Percentiles rank a stretch among this genome's conserved stretches.
Conservation (phyloP, 2,797 vertebrate species). For the Bradypus variegatus region DNA sequence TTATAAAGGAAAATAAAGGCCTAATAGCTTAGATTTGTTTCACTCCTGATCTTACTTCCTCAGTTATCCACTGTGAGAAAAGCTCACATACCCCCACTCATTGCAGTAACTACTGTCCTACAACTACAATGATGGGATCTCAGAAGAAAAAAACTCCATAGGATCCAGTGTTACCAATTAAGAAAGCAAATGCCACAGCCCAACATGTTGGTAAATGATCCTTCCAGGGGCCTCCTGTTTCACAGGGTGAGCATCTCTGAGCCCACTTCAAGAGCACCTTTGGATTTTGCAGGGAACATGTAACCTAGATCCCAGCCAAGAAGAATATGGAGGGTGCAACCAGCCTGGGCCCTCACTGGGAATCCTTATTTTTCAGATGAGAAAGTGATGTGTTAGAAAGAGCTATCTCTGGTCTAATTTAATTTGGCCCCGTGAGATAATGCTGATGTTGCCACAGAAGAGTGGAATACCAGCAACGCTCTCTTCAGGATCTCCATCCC, state of each 20-base stretch:
- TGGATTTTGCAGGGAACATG: neutral
- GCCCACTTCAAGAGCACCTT: neutral
- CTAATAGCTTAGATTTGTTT: neutral
- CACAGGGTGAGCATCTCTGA: neutral
- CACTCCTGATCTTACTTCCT: neutral
- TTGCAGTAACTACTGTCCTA: neutral
- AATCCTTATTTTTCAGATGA: conserved; percentile 32
- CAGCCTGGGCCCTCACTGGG: neutral
- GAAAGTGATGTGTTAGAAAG: conserved; percentile 20
- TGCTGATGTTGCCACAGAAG: neutral
- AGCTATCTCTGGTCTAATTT: neutral
- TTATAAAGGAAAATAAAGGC: neutral
- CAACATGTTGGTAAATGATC: neutral
- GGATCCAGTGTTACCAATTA: neutral
- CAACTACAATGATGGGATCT: neutral
- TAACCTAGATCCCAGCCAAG: neutral
- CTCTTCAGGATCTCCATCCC: neutral
- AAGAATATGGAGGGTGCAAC: neutral
- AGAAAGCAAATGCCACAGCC: neutral
- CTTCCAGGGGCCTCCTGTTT: neutral
- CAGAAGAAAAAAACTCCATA: neutral
- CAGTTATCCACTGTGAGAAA: neutral
- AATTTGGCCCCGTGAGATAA: neutral
- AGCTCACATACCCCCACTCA: neutral
- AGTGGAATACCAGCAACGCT: neutral